Evolutionary conservation across 2,797 vertebrate genomes (phyloP).

Genomic region (Pteronotus mesoamericanus): DNA sequence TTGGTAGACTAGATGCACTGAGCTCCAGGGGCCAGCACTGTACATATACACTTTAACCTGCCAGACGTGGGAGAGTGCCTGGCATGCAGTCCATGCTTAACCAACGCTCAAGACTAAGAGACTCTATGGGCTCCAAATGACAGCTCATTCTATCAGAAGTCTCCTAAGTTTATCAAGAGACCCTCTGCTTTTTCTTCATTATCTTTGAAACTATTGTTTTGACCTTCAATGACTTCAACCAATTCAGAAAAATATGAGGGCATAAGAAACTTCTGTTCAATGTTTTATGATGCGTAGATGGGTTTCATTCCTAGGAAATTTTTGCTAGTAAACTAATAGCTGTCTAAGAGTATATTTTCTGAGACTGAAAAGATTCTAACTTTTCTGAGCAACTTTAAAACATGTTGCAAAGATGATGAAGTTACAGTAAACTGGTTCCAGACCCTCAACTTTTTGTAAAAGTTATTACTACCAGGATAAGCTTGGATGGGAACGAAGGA

Average conservation of each 20-base stretch:
- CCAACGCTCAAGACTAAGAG: neutral
- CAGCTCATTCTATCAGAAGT: neutral
- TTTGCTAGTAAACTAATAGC: neutral
- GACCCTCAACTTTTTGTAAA: neutral
- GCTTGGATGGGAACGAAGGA: neutral
- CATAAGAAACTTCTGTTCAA: neutral
- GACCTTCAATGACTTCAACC: neutral
- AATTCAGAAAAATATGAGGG: neutral
- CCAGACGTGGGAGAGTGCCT: neutral
- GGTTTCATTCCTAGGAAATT: neutral
- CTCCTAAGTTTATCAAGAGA: neutral
- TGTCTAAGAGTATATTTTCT: neutral
- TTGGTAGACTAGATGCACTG: neutral
- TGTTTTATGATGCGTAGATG: neutral
- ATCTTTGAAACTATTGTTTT: neutral
- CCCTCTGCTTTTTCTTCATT: neutral
- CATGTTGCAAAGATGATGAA: neutral
- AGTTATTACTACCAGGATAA: neutral
- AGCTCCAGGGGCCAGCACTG: neutral
- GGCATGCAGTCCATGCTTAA: neutral
- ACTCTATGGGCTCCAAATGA: neutral
- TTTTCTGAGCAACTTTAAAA: neutral
- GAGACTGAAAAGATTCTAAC: neutral
- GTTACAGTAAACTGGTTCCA: constrained; percentile 24
- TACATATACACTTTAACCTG: neutral